phyloP scores from a whole-genome alignment of 1,140 invertebrate genomes.

The Bacillus rossius region DNA sequence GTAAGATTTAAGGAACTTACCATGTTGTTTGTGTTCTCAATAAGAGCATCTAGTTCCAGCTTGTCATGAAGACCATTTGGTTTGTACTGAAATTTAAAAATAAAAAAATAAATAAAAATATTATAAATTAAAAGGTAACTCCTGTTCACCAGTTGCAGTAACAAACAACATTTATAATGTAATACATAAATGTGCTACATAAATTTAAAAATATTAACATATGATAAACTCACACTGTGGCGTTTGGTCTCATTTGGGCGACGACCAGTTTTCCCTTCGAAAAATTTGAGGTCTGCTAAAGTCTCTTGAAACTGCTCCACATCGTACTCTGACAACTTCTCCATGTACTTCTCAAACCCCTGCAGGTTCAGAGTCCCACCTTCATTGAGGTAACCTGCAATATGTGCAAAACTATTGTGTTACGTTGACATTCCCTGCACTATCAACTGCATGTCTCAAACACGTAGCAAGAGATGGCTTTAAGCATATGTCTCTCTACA shows the following conservation, averaged over 20 bases:
- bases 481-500: no score
- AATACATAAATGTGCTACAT: background rate
- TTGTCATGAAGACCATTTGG: background rate
- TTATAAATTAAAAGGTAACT: conserved; percentile 5
- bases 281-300: conserved; percentile 80
- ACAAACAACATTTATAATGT: no score
- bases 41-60: background rate
- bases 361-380: conserved; percentile 74
- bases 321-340: conserved; percentile 71
- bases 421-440: conserved; percentile 9
- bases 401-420: no score
- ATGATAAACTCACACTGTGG: conserved; percentile 42
- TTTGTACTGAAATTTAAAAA: conserved; percentile 5
- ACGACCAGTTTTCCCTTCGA: conserved; percentile 67
- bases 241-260: conserved; percentile 41
- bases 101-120: conserved; percentile 9
- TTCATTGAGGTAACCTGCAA: conserved; percentile 88
- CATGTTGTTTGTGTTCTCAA: conserved; percentile 2
- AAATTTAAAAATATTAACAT: no score
- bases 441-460: no score
- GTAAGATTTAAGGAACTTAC: conserved; percentile 4
- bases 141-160: background rate
- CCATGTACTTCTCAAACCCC: conserved; percentile 84
- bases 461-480: no score
- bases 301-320: conserved; percentile 78